phyloP scores from a whole-genome alignment of 2,113 vertebrate genomes.

The Sphaerodactylus townsendi region DNA sequence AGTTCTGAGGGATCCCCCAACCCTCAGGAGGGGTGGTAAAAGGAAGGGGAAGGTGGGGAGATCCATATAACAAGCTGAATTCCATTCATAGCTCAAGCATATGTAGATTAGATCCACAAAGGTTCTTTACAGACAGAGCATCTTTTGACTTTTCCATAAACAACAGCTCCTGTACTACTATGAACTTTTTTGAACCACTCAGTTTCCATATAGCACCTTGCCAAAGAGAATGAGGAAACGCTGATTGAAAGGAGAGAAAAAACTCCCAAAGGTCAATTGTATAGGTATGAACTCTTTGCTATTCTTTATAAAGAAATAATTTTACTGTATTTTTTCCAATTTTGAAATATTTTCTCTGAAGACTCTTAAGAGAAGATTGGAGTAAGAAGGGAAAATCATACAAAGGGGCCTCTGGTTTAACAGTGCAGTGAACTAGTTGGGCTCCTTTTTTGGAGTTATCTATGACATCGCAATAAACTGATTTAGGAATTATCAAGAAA shows the following conservation, averaged over 20 bases:
- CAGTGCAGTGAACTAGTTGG: neutral
- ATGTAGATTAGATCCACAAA: neutral
- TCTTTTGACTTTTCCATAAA: neutral
- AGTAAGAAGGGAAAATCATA: neutral
- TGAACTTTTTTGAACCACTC: neutral
- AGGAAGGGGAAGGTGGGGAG: no score
- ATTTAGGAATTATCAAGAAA: neutral
- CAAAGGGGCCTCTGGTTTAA: neutral
- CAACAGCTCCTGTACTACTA: neutral
- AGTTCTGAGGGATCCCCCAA: no score
- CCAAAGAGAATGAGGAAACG: neutral
- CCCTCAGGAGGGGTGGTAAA: no score
- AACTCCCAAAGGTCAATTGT: neutral
- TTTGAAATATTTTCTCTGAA: neutral
- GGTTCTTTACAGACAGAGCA: neutral
- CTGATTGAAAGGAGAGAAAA: neutral
- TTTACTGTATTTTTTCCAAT: neutral
- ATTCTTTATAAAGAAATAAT: neutral
- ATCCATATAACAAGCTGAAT: no score
- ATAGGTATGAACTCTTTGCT: neutral
- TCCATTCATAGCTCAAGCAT: no score
- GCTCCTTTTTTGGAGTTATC: neutral
- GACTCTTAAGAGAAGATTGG: neutral
- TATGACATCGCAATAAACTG: neutral
- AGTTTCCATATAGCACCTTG: neutral